Conservation (phyloP, 1,140 invertebrate species). For the Dinothrombium tinctorium region DNA sequence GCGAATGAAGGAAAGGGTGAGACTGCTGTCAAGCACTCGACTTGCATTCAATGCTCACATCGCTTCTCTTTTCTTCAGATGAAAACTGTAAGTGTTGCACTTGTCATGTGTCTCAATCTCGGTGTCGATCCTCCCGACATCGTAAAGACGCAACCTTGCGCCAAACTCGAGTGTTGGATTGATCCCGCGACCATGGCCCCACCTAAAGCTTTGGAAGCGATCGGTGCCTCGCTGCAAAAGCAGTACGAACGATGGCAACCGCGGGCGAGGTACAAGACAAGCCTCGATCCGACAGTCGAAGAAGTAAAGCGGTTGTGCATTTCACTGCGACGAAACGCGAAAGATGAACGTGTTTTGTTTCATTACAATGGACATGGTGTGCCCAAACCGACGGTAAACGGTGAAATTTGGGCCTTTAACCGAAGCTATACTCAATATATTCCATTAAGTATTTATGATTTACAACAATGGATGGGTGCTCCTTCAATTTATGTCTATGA, state of each 20-base stretch:
- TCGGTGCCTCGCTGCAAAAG: conserved; percentile 71
- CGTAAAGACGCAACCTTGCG: conserved; percentile 86
- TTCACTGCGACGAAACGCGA: conserved; percentile 83
- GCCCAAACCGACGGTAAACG: conserved; percentile 87
- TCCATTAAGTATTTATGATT: conserved; percentile 87
- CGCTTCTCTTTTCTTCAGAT: conserved; percentile 35
- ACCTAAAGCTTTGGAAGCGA: conserved; percentile 76
- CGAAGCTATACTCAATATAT: conserved; percentile 96
- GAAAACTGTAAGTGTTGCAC: conserved; percentile 96
- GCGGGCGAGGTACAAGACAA: conserved; percentile 80
- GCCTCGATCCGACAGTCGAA: conserved; percentile 85
- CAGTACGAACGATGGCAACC: conserved; percentile 97
- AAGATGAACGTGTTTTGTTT: conserved; percentile 93
- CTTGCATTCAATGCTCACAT: background rate
- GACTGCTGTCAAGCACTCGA: background rate
- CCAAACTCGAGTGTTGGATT: conserved; percentile 88
- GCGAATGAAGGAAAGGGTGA: conserved; percentile 2
- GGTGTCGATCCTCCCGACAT: conserved; percentile 97
- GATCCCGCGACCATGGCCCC: conserved; percentile 51
- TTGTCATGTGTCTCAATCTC: conserved; percentile 92
- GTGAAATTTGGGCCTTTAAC: conserved; percentile 99
- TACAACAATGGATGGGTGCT: conserved; percentile 96
- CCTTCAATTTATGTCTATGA: conserved; percentile 98
- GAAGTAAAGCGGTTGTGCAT: conserved; percentile 93
- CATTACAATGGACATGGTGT: conserved; percentile 99